Conservation (phyloP, 2,113 vertebrate species). For the cat (Felis catus) region F.catus_Fca126_mat1.0 CM031414.1:61258501-61259000, state of each 20-base stretch:
- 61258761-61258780: background rate
- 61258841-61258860: background rate
- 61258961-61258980: background rate
- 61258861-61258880: background rate
- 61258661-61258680: background rate
- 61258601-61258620: background rate
- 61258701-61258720: constrained; percentile 6
- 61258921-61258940: background rate
- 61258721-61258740: background rate
- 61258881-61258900: background rate
- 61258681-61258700: background rate
- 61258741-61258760: background rate
- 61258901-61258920: background rate
- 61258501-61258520: background rate
- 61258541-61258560: background rate
- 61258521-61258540: background rate
- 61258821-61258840: background rate
- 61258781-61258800: background rate
- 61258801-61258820: background rate
- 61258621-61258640: background rate
- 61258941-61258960: background rate
- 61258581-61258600: background rate
- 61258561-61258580: background rate
- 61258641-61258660: background rate
- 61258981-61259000: background rate